Evolutionary conservation across 2,797 vertebrate species (phyloP), one percentile per base, ranked within the genome.

Genomic region (Danio aesculapii): DNA sequence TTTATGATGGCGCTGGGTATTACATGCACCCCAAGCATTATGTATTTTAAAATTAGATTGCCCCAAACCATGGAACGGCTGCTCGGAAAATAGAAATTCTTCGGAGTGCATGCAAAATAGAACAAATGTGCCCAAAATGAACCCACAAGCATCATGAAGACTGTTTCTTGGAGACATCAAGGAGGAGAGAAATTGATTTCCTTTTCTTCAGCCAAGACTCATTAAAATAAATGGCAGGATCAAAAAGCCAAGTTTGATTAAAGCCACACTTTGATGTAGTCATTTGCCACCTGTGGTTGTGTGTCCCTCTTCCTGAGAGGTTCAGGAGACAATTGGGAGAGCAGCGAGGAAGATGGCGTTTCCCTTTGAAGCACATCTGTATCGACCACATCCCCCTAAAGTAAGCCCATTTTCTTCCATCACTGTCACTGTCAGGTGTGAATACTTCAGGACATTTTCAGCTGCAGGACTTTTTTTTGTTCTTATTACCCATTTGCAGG

Each of bases 241-340:
- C 82, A 86, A 87, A 84, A 87, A 85, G 83, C 57, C 71, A 76
- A 81, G 86, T 85, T 86, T 87, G 86, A 87, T 87, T 87, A 85
- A 87, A 87, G 86, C 72, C 64, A 58, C 44, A 58, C 86, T 87
- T 85, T 83, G 85, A 87, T 83, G 85, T 87, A 80, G 83, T 78
- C 68, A 83, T 85, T 87, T 87, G 79, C 81, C 81, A 87, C 83
- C 86, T 82, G 81, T 69, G 81, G 75, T 81, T 85, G 57, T 58
- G 79, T 72, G 84, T 81, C 81, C 77, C 70, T n/a, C n/a, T 86
- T 81, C 85, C 75, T 53, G 46, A 82, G 83, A 82, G 81, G 84
- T 80, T 82, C 52, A 59, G 72, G 63, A 85, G 79, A 79, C 79
- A 79, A 83, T 82, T 79, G 79, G 68, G 76, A 84, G 76, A 79